phyloP scores from a whole-genome alignment of 2,888 invertebrate genomes.

The Pelosia muscerda region DNA sequence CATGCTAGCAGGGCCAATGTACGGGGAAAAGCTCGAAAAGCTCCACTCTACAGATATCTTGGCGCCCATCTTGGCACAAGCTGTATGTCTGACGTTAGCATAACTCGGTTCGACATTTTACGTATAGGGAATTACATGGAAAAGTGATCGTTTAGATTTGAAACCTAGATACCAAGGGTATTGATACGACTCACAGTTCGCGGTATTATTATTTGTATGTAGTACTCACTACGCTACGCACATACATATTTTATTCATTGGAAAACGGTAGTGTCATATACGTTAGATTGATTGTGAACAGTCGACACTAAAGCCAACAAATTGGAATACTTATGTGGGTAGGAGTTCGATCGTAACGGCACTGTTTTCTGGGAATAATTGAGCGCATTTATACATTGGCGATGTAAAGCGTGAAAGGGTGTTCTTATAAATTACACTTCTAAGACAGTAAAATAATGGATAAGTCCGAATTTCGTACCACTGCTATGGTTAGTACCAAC shows the following conservation, averaged over 20 bases:
- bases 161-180: conserved; percentile 20
- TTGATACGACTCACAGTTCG: background rate
- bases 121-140: conserved; percentile 45
- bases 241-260: background rate
- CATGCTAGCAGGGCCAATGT: conserved; percentile 77
- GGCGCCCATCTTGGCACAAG: conserved; percentile 66
- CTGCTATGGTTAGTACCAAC: too few relatives aligned
- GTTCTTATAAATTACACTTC: background rate
- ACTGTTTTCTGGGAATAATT: background rate
- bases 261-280: background rate
- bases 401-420: too few relatives aligned
- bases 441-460: background rate
- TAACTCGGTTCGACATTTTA: conserved; percentile 53
- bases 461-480: too few relatives aligned
- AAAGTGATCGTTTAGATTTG: conserved; percentile 35
- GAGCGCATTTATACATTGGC: too few relatives aligned
- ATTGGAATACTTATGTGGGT: background rate
- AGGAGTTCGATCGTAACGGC: background rate
- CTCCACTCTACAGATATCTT: conserved; percentile 63
- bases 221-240: background rate
- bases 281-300: background rate
- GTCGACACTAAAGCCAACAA: background rate
- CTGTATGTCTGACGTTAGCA: conserved; percentile 52
- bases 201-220: background rate
- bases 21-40: conserved; percentile 67